phyloP scores from a whole-genome alignment of 2,888 invertebrate species.

The Drosophila maculinotata region DNA sequence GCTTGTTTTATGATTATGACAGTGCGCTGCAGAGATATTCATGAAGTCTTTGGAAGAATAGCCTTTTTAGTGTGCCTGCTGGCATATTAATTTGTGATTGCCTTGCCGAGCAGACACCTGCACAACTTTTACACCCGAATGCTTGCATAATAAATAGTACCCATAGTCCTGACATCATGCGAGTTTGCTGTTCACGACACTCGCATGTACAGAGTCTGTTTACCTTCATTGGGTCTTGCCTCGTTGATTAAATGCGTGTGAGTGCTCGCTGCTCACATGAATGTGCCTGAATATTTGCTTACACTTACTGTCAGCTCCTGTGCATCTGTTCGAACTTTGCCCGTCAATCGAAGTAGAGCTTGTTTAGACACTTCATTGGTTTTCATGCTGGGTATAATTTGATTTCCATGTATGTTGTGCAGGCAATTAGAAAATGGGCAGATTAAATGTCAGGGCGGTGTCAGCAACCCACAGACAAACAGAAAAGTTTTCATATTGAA shows the following conservation, averaged over 20 bases:
- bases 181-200: conserved; percentile 9
- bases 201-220: conserved; percentile 11
- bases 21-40: conserved; percentile 25
- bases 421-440: conserved; percentile 51
- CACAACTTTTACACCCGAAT: conserved; percentile 48
- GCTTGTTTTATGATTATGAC: conserved; percentile 43
- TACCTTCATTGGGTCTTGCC: conserved; percentile 17
- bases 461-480: background rate
- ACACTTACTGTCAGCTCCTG: conserved; percentile 21
- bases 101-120: conserved; percentile 36
- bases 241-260: conserved; percentile 46
- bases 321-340: conserved; percentile 28
- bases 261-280: conserved; percentile 4
- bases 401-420: conserved; percentile 42
- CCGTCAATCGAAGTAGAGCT: conserved; percentile 40
- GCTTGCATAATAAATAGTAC: conserved; percentile 37
- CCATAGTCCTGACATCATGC: conserved; percentile 24
- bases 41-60: conserved; percentile 23
- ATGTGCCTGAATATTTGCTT: conserved; percentile 46
- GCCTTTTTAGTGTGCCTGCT: conserved; percentile 44
- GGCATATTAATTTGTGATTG: conserved; percentile 58
- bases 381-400: conserved; percentile 38
- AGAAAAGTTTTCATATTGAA: conserved; percentile 1
- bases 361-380: conserved; percentile 41
- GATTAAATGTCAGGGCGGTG: conserved; percentile 20